A percentile compares a stretch with the other conserved stretches of the same genome.
These are phyloP conservation scores for Nautilus pompilius DNA, from an alignment of 1,140 invertebrate genomes.

Conservation along the genomic window DNA sequence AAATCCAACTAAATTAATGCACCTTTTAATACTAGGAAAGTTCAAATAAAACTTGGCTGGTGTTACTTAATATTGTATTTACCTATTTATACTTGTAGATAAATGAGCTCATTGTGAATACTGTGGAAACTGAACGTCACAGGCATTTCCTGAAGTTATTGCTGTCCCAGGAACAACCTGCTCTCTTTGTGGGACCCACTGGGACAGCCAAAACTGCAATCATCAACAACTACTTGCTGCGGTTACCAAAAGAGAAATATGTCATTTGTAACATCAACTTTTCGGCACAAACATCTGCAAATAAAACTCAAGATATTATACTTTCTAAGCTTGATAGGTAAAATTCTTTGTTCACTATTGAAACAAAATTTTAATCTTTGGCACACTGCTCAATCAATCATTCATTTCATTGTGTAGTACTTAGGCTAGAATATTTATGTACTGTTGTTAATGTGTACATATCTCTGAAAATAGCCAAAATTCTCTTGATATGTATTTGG, in stretches of 20 bases:
- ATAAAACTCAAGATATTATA: constrained; percentile 55
- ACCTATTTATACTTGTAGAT: constrained; percentile 31
- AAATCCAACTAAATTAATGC: too few relatives aligned
- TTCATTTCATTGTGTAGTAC: neutral
- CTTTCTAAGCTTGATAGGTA: constrained; percentile 54
- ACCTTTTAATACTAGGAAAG: too few relatives aligned
- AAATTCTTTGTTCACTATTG: neutral
- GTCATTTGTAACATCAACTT: constrained; percentile 54
- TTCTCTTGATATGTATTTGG: too few relatives aligned
- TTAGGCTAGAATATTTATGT: too few relatives aligned
- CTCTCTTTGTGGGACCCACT: constrained; percentile 53
- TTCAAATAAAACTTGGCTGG: too few relatives aligned
- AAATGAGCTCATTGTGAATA: constrained; percentile 52
- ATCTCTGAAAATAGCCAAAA: too few relatives aligned
- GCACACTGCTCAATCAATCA: too few relatives aligned
- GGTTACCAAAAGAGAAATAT: constrained; percentile 50
- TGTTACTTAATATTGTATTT: too few relatives aligned
- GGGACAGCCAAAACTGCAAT: constrained; percentile 54
- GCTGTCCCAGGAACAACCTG: constrained; percentile 34
- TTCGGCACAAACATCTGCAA: constrained; percentile 54
- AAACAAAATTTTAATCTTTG: neutral
- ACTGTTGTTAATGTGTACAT: too few relatives aligned
- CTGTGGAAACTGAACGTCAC: constrained; percentile 50
- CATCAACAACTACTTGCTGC: constrained; percentile 50
- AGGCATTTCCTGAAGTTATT: constrained; percentile 48